phyloP scores from a whole-genome alignment of 2,797 vertebrate genomes.

The Phalanger gymnotis region DNA sequence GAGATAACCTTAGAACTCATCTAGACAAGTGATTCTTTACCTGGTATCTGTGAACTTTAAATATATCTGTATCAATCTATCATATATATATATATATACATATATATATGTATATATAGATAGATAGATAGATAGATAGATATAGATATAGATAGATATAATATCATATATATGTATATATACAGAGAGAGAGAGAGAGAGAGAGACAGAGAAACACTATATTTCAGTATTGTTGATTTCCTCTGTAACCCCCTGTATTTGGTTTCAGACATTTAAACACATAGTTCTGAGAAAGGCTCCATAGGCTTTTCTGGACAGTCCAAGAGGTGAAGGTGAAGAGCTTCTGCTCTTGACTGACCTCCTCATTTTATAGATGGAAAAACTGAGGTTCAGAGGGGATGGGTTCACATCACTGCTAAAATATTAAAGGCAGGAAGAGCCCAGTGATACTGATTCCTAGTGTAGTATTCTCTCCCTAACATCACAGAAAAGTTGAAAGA shows the following conservation, averaged over 20 bases:
- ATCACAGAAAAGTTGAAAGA: not conserved
- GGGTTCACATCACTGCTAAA: not conserved
- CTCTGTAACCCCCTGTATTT: not conserved
- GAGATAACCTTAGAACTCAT: not conserved
- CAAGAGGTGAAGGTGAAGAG: not conserved
- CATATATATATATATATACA: too few species aligned
- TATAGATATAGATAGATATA: constrained; percentile 45
- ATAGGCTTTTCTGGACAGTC: not conserved
- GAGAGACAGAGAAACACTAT: too few species aligned
- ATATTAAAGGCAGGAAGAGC: not conserved
- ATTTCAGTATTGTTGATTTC: not conserved
- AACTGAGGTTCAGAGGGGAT: not conserved
- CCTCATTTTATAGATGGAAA: not conserved
- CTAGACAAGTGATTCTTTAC: not conserved
- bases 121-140: too few species aligned
- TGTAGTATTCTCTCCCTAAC: not conserved
- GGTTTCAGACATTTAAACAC: not conserved
- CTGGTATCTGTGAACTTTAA: not conserved
- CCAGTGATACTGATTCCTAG: not conserved
- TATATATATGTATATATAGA: too few species aligned
- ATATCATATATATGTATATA: too few species aligned
- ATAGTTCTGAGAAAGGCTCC: not conserved
- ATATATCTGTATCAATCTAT: too few species aligned
- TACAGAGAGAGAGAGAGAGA: too few species aligned
- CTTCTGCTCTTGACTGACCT: not conserved